Evolutionary conservation across 2,888 invertebrate genomes (phyloP).

Genomic region (Eulithis testata): DNA sequence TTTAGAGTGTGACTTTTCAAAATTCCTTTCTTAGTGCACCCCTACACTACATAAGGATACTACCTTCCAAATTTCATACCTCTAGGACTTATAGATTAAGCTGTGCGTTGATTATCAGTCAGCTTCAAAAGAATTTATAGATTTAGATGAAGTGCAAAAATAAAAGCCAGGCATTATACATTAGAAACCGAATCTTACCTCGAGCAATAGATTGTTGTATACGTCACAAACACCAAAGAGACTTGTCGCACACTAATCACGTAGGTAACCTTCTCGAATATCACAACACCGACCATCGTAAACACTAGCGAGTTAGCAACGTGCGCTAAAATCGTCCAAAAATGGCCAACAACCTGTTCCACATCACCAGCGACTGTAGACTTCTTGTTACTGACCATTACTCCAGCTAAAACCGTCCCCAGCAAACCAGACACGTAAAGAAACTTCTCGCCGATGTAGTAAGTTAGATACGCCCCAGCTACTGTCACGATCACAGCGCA

Average conservation of each 20-base stretch:
- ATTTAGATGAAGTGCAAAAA: neutral
- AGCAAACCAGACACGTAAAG: constrained; percentile 74
- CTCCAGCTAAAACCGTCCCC: constrained; percentile 68
- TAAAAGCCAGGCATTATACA: neutral
- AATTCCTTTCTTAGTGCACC: no score
- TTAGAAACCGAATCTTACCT: constrained; percentile 47
- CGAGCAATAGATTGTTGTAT: constrained; percentile 77
- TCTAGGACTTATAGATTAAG: no score
- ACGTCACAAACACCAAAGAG: constrained; percentile 71
- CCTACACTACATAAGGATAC: no score
- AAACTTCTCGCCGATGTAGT: constrained; percentile 74
- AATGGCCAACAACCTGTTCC: constrained; percentile 63
- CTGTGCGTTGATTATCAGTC: no score
- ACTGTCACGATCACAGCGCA: constrained; percentile 70
- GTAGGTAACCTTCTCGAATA: constrained; percentile 79
- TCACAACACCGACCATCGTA: constrained; percentile 85
- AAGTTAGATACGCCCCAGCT: constrained; percentile 70
- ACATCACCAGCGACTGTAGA: constrained; percentile 72
- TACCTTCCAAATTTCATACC: no score
- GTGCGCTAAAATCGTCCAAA: constrained; percentile 69
- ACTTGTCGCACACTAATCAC: constrained; percentile 71
- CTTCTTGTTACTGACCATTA: constrained; percentile 68
- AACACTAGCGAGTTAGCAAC: constrained; percentile 84
- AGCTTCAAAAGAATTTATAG: no score
- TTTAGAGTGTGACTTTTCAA: no score